Evolutionary conservation across 1,140 invertebrate species (phyloP).

Genomic region (Pseudachorutes palmiensis): DNA sequence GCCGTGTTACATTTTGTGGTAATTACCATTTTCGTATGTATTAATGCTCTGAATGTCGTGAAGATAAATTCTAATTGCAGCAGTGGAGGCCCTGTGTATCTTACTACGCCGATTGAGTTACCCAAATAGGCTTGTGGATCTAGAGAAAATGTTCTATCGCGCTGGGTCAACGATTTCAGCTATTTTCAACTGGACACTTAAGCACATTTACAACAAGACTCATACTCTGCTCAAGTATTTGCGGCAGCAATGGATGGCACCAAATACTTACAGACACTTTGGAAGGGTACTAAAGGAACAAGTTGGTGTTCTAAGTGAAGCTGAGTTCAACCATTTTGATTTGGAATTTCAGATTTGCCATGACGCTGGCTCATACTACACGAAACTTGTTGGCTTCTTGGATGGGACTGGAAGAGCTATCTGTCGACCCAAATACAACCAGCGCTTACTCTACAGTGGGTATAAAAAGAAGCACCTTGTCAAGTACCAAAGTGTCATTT

Average conservation of each 20-base stretch:
- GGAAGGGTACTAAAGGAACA: not conserved
- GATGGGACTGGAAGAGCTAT: slow-evolving; percentile 5
- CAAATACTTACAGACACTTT: not conserved
- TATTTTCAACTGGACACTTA: not conserved
- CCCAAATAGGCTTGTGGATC: not conserved
- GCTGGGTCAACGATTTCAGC: not conserved
- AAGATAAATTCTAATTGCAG: not conserved
- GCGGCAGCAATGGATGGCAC: not conserved
- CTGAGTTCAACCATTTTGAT: not conserved
- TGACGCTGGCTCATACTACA: not conserved
- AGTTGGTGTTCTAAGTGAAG: not conserved
- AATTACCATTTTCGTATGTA: not conserved
- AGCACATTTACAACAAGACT: not conserved
- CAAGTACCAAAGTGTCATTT: slow-evolving; percentile 11
- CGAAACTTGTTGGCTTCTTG: slow-evolving; percentile 6
- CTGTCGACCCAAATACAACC: slow-evolving; percentile 1
- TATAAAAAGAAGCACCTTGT: not conserved
- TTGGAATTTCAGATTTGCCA: not conserved
- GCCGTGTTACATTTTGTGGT: not conserved
- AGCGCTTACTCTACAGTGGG: not conserved
- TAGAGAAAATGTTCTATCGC: not conserved
- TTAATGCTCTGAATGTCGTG: not conserved
- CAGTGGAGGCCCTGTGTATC: not conserved
- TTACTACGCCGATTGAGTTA: not conserved
- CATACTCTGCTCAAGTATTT: not conserved